Base-by-base conservation (phyloP, 2,888 invertebrate genomes). In the Arrhopalites spinosus region DNA sequence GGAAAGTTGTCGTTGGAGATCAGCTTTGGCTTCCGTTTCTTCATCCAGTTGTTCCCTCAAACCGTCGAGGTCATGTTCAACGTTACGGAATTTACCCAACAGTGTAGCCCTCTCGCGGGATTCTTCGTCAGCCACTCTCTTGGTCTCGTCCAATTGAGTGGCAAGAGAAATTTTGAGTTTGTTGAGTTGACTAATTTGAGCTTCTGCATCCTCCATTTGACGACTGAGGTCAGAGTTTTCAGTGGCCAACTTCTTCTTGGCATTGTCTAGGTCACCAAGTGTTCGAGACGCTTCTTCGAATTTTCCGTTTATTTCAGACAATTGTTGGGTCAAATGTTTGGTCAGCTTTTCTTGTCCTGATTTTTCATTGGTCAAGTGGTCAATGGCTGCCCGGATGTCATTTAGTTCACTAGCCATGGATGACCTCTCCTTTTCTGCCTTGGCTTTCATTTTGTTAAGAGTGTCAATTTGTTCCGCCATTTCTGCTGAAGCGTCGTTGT, bases 381-480 rank as follows among this genome's bases (percentile, higher is more conserved):
- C 98, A 88, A 96, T 92, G 87, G 94, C 94, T 86, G 94, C 93
- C 86, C 96, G 95, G 87, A 97, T 92, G 89, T 99, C 98, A 89
- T 98, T 98, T 89, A 96, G 90, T 90, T 99, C 98, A 88, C 93
- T 93, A 89, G 95, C 95, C 90, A 96, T 93, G 89, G 95, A 94
- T 88, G 93, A 91, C 90, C 96, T 97, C 89, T 99, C 99, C 90
- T 99, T 99, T 90, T 99, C 99, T 90, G 96, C 93, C 98, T 97
- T 98, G 87, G 96, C 94, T 90, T 98, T 99, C 87, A 96, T 92
- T 88, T 99, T 99, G 92, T 98, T 98, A 87, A 99, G 93, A 87
- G 98, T 97, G 89, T 99, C 99, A 87, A 99, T 94, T 89, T 99
- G 98, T 89, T 99, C 99, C 84, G 97, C 95, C 94, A 99, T 96